Evolutionary conservation across 2,888 invertebrate genomes (phyloP), one percentile per base, ranked within the genome.

Genomic region (Phyllotreta striolata): DNA sequence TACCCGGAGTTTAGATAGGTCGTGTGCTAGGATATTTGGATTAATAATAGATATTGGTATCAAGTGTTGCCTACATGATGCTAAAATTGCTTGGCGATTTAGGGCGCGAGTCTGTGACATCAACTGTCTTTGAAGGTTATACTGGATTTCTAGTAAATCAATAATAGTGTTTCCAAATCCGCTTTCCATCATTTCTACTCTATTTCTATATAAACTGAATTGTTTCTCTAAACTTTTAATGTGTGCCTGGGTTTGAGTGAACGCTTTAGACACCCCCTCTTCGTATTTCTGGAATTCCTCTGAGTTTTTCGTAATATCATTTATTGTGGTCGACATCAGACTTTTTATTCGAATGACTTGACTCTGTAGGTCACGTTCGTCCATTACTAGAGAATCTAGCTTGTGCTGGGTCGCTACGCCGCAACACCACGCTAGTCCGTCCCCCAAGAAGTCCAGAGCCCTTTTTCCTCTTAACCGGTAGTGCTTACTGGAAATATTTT

Each of bases 21-120:
- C 68, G 1, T 58, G 13, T 12, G 7, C 9, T 3, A 69, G 55
- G 3, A 58, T 43, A 12, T 9, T 12, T 6, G 69, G 66, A 1
- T 63, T 12, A 1, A 69, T 6, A 14, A 66, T 46, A 8, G 58
- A 12, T 3, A 44, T 44, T 44, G 44, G 44, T 7, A 44, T 44
- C 6, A 10, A 13, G 13, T 14, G 47, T 47, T 47, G 24, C n/a
- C 24, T 47, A 24, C 47, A 47, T 1, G 24, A 47, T 6, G 47
- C 14, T 6, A 47, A 6, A 1, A 12, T 47, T 47, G 24, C 6
- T 6, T 47, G 47, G 1, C n/a, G 47, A 12, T 24, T 47, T 8
- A 47, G 24, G 14, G 47, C 47, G 3, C 47, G 14, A 6, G 47
- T 47, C 6, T 47, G 24, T 24, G 34, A 6, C 5, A 47, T 14